Conservation (phyloP, 2,888 invertebrate species). For the Ecliptopera silaceata region DNA sequence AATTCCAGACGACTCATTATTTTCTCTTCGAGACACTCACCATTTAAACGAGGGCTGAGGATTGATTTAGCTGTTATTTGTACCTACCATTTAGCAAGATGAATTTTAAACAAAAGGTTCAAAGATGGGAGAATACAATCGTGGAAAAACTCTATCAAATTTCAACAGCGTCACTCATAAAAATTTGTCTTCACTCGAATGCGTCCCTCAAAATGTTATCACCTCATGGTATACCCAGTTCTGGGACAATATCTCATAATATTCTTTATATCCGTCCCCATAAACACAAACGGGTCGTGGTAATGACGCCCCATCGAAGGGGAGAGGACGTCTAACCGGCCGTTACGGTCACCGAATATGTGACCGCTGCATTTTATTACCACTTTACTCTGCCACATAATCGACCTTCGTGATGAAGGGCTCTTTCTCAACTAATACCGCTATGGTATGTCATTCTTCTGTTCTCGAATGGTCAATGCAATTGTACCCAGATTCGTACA, state of each 20-base stretch:
- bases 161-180: conserved; percentile 47
- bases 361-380: conserved; percentile 83
- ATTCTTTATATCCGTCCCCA: conserved; percentile 80
- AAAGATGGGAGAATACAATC: conserved; percentile 3
- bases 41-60: conserved; percentile 36
- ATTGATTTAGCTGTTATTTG: conserved; percentile 28
- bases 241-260: conserved; percentile 79
- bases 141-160: conserved; percentile 30
- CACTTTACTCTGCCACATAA: conserved; percentile 82
- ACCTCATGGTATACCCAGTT: conserved; percentile 74
- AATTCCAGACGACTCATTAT: conserved; percentile 42
- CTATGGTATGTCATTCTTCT: conserved; percentile 50
- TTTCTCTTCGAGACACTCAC: conserved; percentile 38
- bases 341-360: conserved; percentile 79
- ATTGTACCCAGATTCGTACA: conserved; percentile 10
- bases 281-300: conserved; percentile 79
- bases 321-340: conserved; percentile 75
- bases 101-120: conserved; percentile 11
- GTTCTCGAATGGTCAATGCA: conserved; percentile 31
- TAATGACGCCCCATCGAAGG: conserved; percentile 76
- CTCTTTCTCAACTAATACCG: conserved; percentile 71
- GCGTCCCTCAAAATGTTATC: conserved; percentile 69
- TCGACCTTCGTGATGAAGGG: conserved; percentile 80
- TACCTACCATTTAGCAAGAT: conserved; percentile 8
- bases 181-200: conserved; percentile 65